Evolutionary conservation across 2,797 vertebrate species (phyloP).

Genomic region (Protosalanx chinensis): DNA sequence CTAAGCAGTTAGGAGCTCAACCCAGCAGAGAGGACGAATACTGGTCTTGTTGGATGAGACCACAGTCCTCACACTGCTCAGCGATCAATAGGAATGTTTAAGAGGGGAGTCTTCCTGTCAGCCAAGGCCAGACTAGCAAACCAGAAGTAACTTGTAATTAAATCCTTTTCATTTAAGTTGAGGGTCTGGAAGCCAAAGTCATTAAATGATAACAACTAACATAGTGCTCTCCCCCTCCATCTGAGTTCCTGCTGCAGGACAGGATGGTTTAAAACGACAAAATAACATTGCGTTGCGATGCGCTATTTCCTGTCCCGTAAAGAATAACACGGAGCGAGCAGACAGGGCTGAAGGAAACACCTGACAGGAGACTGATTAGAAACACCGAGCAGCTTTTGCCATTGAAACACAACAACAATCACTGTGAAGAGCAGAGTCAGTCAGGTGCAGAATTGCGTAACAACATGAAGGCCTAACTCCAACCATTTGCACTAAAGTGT

Average conservation of each 20-base stretch:
- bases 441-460: too few relatives aligned
- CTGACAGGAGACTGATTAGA: too few relatives aligned
- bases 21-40: neutral
- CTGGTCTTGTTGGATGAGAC: neutral
- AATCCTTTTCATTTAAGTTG: conserved; percentile 45
- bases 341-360: neutral
- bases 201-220: conserved; percentile 51
- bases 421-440: too few relatives aligned
- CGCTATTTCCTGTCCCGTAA: neutral
- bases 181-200: conserved; percentile 41
- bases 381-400: too few relatives aligned
- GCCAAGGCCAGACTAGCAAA: too few relatives aligned
- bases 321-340: neutral
- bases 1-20: too few relatives aligned
- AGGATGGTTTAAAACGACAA: too few relatives aligned
- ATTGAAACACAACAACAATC: too few relatives aligned
- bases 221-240: conserved; percentile 15
- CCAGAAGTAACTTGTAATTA: conserved; percentile 21
- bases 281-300: neutral
- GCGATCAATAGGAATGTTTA: conserved; percentile 20
- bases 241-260: neutral
- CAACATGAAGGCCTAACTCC: too few relatives aligned
- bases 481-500: too few relatives aligned
- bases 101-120: too few relatives aligned
- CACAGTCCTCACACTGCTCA: conserved; percentile 1